These are phyloP conservation scores for Tyrophagus putrescentiae DNA, from an alignment of 1,140 invertebrate genomes.

Conservation along the genomic window DNA sequence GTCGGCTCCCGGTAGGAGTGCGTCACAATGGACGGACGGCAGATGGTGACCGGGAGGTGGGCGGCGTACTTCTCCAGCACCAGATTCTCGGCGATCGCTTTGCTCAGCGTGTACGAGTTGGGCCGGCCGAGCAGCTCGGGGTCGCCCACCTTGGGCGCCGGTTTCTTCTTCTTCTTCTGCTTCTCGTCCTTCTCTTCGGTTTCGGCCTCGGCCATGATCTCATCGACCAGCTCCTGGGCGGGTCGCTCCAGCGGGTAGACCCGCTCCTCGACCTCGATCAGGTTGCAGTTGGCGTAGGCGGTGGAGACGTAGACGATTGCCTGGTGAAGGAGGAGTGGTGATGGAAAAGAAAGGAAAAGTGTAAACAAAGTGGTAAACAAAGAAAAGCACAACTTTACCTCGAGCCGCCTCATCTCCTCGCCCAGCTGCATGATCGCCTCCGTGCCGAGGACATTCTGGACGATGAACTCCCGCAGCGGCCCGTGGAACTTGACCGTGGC, in stretches of 20 bases:
- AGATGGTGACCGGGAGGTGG: conserved; percentile 55
- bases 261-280: conserved; percentile 38
- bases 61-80: conserved; percentile 72
- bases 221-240: conserved; percentile 24
- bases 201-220: neutral
- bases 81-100: conserved; percentile 60
- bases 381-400: neutral
- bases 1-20: conserved; percentile 78
- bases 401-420: conserved; percentile 24
- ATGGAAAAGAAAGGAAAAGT: neutral
- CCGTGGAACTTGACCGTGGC: conserved; percentile 96
- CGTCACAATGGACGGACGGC: conserved; percentile 81
- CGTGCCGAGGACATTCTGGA: conserved; percentile 76
- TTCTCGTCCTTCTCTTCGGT: conserved; percentile 36
- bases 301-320: conserved; percentile 29
- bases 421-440: conserved; percentile 48
- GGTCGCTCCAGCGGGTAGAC: conserved; percentile 46
- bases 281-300: conserved; percentile 40
- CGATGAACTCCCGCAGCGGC: conserved; percentile 61
- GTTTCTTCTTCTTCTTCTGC: neutral
- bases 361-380: neutral
- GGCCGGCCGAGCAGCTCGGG: conserved; percentile 42
- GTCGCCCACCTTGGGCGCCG: neutral
- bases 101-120: conserved; percentile 74
- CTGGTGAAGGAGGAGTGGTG: neutral